Evolutionary conservation across 2,888 invertebrate species (phyloP), one percentile per base, ranked within the genome.

Genomic region (Plagodis pulveraria): DNA sequence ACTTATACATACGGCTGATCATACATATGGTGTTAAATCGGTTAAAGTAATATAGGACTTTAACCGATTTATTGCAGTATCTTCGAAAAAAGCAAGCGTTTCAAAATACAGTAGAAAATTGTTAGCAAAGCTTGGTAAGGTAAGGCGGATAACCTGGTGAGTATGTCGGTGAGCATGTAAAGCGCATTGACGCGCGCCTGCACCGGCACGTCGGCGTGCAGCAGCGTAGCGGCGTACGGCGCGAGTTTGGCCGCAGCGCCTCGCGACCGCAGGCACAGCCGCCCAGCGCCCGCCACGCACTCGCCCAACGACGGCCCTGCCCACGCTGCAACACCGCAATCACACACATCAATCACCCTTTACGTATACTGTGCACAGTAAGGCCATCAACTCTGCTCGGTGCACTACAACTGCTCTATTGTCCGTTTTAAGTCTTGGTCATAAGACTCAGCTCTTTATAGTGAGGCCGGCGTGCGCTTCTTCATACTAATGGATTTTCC

Each of bases 101-200:
- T 22, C 22, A 22, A 22, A 22, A 22, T 22, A 22, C 22, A 22
- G 22, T 22, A 22, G 22, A 4, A 22, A 22, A 4, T 22, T 22
- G 22, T 22, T 2, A 22, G 1, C 22, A 22, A 4, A 2, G 22
- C 22, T 1, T 4, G 22, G 22, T 22, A 22, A 22, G 22, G 22
- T 22, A 22, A 22, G 22, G 4, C 22, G 22, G 22, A 2, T 22
- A 22, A 94, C 94, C 91, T 85, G 68, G 94, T 90, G 80, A 96
- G 96, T 51, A 96, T 93, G 81, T 96, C 96, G 0, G 94, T 90
- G 63, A 95, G 88, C 41, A 95, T 94, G 65, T 94, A 93, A 53
- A 96, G 93, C 36, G 96, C 93, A 85, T 96, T 96, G 78, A 95
- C 93, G 43, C 95, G 87, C 7, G 96, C 91, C 22, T 93, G 84